A percentile compares a stretch with the other conserved stretches of the same genome.
These are phyloP conservation scores for Petrocephalus sullivani DNA, from an alignment of 2,797 vertebrate genomes.

Conservation along the genomic window DNA sequence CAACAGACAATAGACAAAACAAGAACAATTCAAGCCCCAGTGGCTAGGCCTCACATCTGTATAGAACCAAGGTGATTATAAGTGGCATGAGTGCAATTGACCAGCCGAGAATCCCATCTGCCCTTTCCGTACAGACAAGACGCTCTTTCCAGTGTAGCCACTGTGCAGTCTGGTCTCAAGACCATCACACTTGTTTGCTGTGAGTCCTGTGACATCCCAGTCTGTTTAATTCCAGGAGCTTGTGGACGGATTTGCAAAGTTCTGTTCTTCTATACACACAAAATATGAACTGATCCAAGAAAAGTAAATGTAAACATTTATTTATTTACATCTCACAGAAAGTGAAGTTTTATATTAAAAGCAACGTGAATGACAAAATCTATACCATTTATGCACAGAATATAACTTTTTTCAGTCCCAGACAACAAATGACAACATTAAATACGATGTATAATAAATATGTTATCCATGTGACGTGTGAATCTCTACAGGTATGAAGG, in stretches of 20 bases:
- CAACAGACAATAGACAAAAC: background rate
- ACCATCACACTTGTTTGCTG: background rate
- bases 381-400: background rate
- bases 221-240: background rate
- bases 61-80: background rate
- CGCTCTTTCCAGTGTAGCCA: background rate
- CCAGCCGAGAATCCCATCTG: background rate
- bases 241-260: background rate
- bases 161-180: background rate
- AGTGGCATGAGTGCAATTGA: background rate
- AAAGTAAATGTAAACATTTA: too few relatives aligned
- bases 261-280: background rate
- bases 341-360: background rate
- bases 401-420: background rate
- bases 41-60: background rate
- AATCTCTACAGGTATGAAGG: background rate
- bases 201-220: background rate
- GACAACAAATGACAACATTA: background rate
- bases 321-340: background rate
- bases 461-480: background rate
- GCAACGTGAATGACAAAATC: background rate
- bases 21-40: background rate
- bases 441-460: background rate
- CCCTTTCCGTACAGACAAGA: background rate
- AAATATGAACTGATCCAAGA: background rate